A percentile compares a stretch with the other conserved stretches of the same genome.
phyloP scores from a whole-genome alignment of 2,113 vertebrate species.

The Naja naja region DNA sequence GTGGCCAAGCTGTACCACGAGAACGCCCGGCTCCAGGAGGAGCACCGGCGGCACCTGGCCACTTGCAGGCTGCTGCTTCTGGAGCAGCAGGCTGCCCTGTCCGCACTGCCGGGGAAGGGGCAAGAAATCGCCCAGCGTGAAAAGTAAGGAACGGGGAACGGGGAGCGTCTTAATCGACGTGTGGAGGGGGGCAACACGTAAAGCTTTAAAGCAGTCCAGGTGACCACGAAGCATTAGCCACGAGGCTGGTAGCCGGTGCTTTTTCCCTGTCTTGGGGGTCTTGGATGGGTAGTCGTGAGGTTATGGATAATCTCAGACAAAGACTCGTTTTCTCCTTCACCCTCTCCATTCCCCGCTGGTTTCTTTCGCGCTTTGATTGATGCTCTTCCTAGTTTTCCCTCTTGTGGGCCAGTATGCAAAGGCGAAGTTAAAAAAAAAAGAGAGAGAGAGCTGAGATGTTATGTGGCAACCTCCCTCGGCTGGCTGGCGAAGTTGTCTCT shows the following conservation, averaged over 20 bases:
- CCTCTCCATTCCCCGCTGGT: neutral
- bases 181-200: neutral
- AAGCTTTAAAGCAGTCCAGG: neutral
- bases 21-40: slow-evolving; percentile 81
- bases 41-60: slow-evolving; percentile 88
- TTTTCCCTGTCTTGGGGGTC: neutral
- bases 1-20: slow-evolving; percentile 82
- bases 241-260: neutral
- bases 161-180: neutral
- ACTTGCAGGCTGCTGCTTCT: slow-evolving; percentile 79
- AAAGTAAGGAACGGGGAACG: slow-evolving; percentile 70
- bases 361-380: neutral
- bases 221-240: neutral
- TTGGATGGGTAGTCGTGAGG: neutral
- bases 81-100: slow-evolving; percentile 70
- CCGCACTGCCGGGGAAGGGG: slow-evolving; percentile 69
- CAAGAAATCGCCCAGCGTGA: slow-evolving; percentile 76
- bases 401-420: neutral
- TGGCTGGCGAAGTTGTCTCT: neutral
- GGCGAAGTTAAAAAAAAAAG: neutral
- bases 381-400: neutral
- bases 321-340: neutral
- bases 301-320: neutral
- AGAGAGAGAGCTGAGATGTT: neutral
- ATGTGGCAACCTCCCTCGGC: neutral